phyloP scores from a whole-genome alignment of 1,140 invertebrate species.

The Asbolus verrucosus region DNA sequence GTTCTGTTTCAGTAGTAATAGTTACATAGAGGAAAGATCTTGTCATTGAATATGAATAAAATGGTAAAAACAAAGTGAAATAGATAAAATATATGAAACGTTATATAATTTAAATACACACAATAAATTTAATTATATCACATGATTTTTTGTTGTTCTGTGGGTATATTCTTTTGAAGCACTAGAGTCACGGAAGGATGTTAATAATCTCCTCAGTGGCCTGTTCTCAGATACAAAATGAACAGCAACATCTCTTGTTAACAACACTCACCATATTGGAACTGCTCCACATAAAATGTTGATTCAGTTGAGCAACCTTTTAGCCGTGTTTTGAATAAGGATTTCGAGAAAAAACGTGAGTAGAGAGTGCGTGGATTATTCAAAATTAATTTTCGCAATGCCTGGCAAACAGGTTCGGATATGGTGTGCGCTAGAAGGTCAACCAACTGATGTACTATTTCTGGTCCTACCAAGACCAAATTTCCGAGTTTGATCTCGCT shows the following conservation, averaged over 20 bases:
- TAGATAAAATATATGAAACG: conserved; percentile 29
- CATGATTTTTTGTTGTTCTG: conserved; percentile 32
- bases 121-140: conserved; percentile 35
- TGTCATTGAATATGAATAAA: conserved; percentile 6
- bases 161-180: conserved; percentile 4
- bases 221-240: no score
- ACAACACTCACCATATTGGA: background rate
- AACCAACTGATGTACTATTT: no score
- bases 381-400: conserved; percentile 22
- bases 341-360: background rate
- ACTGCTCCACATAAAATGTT: background rate
- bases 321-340: background rate
- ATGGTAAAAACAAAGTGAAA: no score
- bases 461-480: conserved; percentile 11
- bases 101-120: conserved; percentile 32
- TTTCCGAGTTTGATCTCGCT: no score
- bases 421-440: conserved; percentile 8
- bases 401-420: background rate
- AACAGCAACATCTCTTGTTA: no score
- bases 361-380: conserved; percentile 7
- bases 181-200: conserved; percentile 2
- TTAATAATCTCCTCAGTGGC: background rate
- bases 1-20: conserved; percentile 7
- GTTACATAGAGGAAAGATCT: conserved; percentile 11
- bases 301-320: background rate